Percentiles rank a stretch among this genome's conserved stretches.
These are phyloP conservation scores for Neosalanx taihuensis DNA, from an alignment of 2,797 vertebrate genomes.

Conservation along the genomic window DNA sequence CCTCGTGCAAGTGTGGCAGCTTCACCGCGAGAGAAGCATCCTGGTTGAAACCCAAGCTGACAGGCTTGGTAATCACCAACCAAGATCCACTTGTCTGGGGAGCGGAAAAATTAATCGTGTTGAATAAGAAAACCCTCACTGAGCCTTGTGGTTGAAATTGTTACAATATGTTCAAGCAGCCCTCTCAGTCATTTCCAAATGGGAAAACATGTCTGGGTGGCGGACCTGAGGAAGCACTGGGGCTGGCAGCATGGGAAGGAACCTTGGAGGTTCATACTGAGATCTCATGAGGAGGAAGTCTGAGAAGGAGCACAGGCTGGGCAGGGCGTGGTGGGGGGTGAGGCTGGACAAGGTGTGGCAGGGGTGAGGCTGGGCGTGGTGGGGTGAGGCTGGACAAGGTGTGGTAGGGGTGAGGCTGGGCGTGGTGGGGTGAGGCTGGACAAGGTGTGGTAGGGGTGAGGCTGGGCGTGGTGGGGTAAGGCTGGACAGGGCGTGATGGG, in stretches of 20 bases:
- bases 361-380: not conserved
- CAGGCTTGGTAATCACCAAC: conserved; percentile 48
- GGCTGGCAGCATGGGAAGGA: not conserved
- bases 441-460: no score
- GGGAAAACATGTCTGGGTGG: conserved; percentile 38
- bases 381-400: not conserved
- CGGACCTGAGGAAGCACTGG: conserved; percentile 59
- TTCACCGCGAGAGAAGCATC: not conserved
- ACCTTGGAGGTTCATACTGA: no score
- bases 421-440: no score
- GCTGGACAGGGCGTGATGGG: no score
- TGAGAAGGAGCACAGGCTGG: not conserved
- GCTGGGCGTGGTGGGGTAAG: no score
- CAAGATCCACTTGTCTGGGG: conserved; percentile 33
- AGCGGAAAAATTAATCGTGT: conserved; percentile 68
- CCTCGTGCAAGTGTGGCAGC: conserved; percentile 35
- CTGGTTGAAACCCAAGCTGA: conserved; percentile 58
- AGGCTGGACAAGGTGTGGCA: no score
- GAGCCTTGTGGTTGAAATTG: conserved; percentile 61
- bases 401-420: no score
- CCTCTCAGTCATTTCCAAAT: conserved; percentile 23
- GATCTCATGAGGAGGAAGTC: not conserved
- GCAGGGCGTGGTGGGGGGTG: not conserved
- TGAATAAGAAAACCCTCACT: conserved; percentile 67
- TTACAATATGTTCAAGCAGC: conserved; percentile 62